Percentiles rank a stretch among this genome's conserved stretches.
phyloP scores from a whole-genome alignment of 2,113 vertebrate species.

The Pseudorasbora parva region DNA sequence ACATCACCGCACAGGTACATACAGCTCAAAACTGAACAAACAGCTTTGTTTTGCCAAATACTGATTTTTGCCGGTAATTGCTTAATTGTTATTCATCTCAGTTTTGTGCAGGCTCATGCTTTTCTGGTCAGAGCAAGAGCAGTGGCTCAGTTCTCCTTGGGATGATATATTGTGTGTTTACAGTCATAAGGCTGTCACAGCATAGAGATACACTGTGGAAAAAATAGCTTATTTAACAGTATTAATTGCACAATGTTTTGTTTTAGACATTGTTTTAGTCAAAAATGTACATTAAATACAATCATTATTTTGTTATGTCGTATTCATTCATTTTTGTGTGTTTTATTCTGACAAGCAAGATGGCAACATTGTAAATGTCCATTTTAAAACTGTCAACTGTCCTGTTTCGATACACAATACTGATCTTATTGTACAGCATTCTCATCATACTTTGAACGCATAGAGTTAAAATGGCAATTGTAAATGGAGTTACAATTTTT shows the following conservation, averaged over 20 bases:
- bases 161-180: constrained; percentile 3
- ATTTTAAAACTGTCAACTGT: background rate
- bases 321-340: background rate
- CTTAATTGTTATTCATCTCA: constrained; percentile 38
- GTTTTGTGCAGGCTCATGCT: constrained; percentile 5
- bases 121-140: constrained; percentile 13
- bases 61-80: constrained; percentile 33
- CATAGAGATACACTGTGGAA: background rate
- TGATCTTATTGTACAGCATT: no score
- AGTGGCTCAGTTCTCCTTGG: constrained; percentile 8
- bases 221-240: background rate
- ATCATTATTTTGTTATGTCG: background rate
- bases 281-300: background rate
- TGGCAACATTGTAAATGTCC: background rate
- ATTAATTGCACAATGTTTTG: background rate
- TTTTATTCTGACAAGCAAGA: background rate
- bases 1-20: constrained; percentile 23
- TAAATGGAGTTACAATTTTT: no score
- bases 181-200: background rate
- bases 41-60: constrained; percentile 31
- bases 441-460: no score
- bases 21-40: constrained; percentile 30
- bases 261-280: background rate
- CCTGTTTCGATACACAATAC: no score
- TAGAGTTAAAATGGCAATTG: no score